Conservation (phyloP, 2,113 vertebrate species). For the Trematomus loennbergii region DNA sequence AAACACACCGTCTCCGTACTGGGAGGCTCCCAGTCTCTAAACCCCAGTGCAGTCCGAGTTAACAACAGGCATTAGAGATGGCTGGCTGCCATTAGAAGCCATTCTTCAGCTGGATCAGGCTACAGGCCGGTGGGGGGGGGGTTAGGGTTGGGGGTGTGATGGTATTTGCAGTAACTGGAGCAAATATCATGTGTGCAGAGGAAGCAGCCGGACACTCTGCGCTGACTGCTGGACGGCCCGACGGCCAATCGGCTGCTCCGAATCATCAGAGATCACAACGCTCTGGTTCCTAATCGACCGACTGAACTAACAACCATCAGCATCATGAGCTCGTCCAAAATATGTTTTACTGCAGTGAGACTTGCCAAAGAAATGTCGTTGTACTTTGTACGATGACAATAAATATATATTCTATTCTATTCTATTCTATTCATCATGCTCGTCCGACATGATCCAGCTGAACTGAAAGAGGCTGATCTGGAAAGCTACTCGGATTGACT, state of each 20-base stretch:
- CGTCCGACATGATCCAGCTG: background rate
- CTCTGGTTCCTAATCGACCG: background rate
- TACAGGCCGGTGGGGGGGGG: conserved; percentile 58
- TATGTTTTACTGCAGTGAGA: no score
- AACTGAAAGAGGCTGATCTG: background rate
- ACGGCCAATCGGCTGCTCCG: background rate
- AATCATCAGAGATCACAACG: conserved; percentile 2
- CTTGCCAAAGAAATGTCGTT: no score
- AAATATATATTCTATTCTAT: no score
- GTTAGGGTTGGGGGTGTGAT: conserved; percentile 42
- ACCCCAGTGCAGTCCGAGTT: conserved; percentile 29
- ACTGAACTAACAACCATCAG: conserved; percentile 2
- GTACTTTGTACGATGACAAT: no score
- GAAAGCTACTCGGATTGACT: background rate
- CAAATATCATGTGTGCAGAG: conserved; percentile 75
- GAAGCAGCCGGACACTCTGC: conserved; percentile 54
- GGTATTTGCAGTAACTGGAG: conserved; percentile 75
- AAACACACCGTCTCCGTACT: background rate
- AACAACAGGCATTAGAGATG: conserved; percentile 68
- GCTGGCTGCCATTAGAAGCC: conserved; percentile 71
- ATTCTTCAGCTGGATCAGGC: conserved; percentile 74
- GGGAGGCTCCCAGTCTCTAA: conserved; percentile 36
- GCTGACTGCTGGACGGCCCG: conserved; percentile 20
- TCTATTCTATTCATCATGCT: no score
- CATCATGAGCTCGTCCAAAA: background rate